These are phyloP conservation scores for Sipha maydis DNA, from an alignment of 2,888 invertebrate genomes.

Conservation along the genomic window DNA sequence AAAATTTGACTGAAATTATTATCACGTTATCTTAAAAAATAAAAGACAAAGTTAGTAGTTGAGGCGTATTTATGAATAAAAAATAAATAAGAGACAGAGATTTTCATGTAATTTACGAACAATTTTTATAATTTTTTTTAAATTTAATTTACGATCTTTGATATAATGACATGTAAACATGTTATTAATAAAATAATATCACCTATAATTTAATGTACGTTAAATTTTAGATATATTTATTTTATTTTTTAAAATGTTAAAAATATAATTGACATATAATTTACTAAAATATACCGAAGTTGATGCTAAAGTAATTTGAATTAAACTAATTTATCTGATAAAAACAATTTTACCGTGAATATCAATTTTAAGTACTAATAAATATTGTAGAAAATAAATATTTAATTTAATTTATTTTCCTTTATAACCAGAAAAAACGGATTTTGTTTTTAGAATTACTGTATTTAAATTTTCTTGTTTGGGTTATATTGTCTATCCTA, in stretches of 20 bases:
- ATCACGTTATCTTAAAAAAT: neutral
- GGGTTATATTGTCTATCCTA: neutral
- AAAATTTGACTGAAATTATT: constrained; percentile 13
- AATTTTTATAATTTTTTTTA: too few relatives aligned
- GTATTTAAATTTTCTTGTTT: neutral
- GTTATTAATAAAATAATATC: too few relatives aligned
- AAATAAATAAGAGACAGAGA: too few relatives aligned
- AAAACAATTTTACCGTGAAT: neutral
- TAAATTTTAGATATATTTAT: neutral
- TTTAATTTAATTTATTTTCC: neutral
- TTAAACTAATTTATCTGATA: neutral
- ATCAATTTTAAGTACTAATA: too few relatives aligned
- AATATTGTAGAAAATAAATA: neutral
- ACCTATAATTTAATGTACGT: too few relatives aligned
- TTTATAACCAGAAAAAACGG: neutral
- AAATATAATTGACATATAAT: neutral
- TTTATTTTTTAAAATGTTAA: neutral
- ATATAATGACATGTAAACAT: too few relatives aligned
- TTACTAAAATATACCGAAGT: neutral
- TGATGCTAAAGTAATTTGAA: neutral
- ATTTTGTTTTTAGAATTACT: neutral
- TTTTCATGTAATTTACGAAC: too few relatives aligned
- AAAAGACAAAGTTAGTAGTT: too few relatives aligned
- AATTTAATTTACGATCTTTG: too few relatives aligned
- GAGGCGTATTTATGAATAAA: too few relatives aligned